These are phyloP conservation scores for Hyles lineata DNA, from an alignment of 2,888 invertebrate genomes.

Conservation along the genomic window DNA sequence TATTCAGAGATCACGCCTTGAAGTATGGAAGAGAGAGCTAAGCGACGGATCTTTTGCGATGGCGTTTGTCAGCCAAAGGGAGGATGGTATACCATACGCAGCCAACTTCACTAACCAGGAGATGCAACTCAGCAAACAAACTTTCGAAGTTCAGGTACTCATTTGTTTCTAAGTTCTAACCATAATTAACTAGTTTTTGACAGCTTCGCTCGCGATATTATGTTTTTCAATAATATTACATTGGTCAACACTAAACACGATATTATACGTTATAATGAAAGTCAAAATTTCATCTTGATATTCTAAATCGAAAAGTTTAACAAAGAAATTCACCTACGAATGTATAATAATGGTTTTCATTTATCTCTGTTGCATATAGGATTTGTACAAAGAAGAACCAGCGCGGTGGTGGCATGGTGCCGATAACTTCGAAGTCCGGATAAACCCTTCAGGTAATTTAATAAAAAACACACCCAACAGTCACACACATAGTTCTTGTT, in stretches of 20 bases:
- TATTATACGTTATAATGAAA: no score
- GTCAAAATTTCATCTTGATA: no score
- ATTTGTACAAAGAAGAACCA: slow-evolving; percentile 77
- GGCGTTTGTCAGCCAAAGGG: slow-evolving; percentile 82
- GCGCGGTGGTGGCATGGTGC: slow-evolving; percentile 53
- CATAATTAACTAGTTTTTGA: no score
- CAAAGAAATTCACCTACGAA: no score
- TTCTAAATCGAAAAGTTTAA: no score
- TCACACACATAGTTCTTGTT: no score
- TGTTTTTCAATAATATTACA: no score
- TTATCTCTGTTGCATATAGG: slow-evolving; percentile 59
- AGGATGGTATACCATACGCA: slow-evolving; percentile 63
- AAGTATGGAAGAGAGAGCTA: slow-evolving; percentile 85
- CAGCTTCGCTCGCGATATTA: no score
- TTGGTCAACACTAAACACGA: no score
- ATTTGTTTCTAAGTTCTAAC: no score
- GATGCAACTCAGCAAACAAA: slow-evolving; percentile 55
- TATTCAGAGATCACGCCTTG: slow-evolving; percentile 58
- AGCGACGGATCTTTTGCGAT: slow-evolving; percentile 81
- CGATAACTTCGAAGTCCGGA: slow-evolving; percentile 74
- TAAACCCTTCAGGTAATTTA: slow-evolving; percentile 81
- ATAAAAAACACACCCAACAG: no score
- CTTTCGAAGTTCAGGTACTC: slow-evolving; percentile 61
- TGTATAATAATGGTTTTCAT: not conserved
- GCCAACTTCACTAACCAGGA: slow-evolving; percentile 54